phyloP scores from a whole-genome alignment of 2,888 invertebrate species.

The Prionchulus punctatus region DNA sequence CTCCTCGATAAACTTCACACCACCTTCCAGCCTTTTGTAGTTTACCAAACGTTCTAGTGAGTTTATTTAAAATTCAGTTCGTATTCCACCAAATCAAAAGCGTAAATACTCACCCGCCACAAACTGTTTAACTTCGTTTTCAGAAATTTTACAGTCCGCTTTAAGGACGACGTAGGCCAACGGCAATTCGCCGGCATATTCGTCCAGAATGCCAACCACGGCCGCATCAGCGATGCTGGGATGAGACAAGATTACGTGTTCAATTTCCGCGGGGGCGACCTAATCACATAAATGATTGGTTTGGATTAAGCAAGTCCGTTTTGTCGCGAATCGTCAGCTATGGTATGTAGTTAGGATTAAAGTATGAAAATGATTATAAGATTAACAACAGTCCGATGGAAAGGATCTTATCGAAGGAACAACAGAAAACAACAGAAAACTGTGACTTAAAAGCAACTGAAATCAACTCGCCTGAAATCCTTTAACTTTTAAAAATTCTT shows the following conservation, averaged over 20 bases:
- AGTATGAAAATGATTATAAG: neutral
- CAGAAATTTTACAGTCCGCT: neutral
- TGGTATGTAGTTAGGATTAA: too few species aligned
- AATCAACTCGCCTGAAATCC: conserved; percentile 56
- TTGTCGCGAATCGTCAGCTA: too few species aligned
- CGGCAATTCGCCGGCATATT: conserved; percentile 28
- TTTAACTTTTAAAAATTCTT: conserved; percentile 78
- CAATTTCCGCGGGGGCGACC: conserved; percentile 70
- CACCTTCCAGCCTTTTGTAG: conserved; percentile 53
- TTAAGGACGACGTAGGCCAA: conserved; percentile 32
- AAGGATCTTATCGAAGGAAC: neutral
- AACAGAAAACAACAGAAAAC: neutral
- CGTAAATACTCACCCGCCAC: conserved; percentile 7
- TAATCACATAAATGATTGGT: conserved; percentile 31
- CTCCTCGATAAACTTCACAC: conserved; percentile 47
- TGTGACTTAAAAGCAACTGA: too few species aligned
- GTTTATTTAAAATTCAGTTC: too few species aligned
- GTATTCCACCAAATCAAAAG: too few species aligned
- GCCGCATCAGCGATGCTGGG: conserved; percentile 54
- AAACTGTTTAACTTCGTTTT: neutral
- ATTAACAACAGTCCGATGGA: neutral
- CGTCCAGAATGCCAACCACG: conserved; percentile 56
- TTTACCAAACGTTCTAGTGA: conserved; percentile 50
- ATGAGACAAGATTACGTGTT: conserved; percentile 53
- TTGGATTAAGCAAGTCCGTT: too few species aligned